Evolutionary conservation across 2,113 vertebrate species (phyloP).

Genomic region (Leptosomus discolor): DNA sequence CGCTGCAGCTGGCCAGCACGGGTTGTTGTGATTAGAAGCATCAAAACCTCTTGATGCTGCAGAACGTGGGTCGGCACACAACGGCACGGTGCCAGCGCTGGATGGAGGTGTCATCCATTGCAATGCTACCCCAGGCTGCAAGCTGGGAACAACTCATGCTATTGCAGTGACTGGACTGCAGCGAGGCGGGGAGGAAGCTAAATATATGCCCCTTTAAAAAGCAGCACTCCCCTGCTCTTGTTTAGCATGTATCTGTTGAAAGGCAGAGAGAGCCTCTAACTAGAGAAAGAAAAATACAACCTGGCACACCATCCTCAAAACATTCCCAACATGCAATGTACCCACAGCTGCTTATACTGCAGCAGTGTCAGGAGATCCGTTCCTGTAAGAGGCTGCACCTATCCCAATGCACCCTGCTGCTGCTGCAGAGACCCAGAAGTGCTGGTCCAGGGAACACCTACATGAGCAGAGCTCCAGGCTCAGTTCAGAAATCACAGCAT

Average conservation of each 20-base stretch:
- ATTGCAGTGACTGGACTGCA: neutral
- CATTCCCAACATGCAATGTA: neutral
- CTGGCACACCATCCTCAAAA: neutral
- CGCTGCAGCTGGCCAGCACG: neutral
- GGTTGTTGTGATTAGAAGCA: neutral
- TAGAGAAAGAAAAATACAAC: neutral
- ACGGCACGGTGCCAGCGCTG: fast-evolving
- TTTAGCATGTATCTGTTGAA: neutral
- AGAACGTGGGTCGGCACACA: neutral
- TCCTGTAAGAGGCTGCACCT: neutral
- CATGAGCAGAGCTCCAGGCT: neutral
- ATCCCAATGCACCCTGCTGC: neutral
- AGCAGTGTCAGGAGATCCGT: neutral
- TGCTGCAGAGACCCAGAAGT: neutral
- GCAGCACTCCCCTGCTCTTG: conserved; percentile 21
- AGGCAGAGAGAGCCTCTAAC: neutral
- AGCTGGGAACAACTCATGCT: neutral
- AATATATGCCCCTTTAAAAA: neutral
- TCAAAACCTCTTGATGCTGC: neutral
- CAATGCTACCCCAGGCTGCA: fast-evolving
- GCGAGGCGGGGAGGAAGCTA: neutral
- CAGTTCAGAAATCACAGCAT: neutral
- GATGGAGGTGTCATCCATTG: neutral
- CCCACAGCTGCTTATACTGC: neutral
- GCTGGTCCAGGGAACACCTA: neutral